phyloP scores from a whole-genome alignment of 2,113 vertebrate genomes.

The Emydura subglobosa region DNA sequence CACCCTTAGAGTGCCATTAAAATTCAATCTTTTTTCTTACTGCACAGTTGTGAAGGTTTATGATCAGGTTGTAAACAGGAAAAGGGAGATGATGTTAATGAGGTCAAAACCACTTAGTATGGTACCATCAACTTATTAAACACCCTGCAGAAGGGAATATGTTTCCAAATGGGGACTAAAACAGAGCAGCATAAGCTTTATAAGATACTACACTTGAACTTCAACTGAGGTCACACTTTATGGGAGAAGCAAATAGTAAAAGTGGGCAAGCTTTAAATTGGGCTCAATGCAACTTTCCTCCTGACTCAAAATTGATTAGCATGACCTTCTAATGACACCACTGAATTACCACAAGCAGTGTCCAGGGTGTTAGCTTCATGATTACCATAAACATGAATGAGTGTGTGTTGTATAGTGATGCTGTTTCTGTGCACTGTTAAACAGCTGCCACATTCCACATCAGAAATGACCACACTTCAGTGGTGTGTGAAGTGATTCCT shows the following conservation, averaged over 20 bases:
- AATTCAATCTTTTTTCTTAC: conserved; percentile 64
- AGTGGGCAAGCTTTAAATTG: not conserved
- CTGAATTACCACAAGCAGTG: not conserved
- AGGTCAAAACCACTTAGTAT: conserved; percentile 63
- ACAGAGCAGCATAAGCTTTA: conserved; percentile 39
- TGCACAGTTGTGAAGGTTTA: conserved; percentile 72
- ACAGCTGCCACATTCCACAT: not conserved
- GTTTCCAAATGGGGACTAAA: conserved; percentile 51
- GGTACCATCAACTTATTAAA: conserved; percentile 65
- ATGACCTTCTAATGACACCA: not conserved
- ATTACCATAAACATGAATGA: not conserved
- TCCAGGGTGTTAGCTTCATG: conserved; percentile 6
- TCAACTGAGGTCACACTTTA: not conserved
- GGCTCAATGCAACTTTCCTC: not conserved
- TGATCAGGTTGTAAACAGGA: conserved; percentile 70
- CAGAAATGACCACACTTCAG: not conserved
- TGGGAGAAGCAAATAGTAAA: not conserved
- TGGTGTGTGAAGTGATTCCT: not conserved
- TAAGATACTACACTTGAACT: conserved; percentile 17
- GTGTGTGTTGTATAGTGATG: not conserved
- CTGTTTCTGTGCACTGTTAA: not conserved
- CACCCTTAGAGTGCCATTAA: conserved; percentile 62
- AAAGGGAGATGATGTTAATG: conserved; percentile 70
- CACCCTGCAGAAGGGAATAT: conserved; percentile 41
- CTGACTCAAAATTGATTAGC: not conserved